Conservation (phyloP, 23 tunicate species). For the Phallusia fumigata region DNA sequence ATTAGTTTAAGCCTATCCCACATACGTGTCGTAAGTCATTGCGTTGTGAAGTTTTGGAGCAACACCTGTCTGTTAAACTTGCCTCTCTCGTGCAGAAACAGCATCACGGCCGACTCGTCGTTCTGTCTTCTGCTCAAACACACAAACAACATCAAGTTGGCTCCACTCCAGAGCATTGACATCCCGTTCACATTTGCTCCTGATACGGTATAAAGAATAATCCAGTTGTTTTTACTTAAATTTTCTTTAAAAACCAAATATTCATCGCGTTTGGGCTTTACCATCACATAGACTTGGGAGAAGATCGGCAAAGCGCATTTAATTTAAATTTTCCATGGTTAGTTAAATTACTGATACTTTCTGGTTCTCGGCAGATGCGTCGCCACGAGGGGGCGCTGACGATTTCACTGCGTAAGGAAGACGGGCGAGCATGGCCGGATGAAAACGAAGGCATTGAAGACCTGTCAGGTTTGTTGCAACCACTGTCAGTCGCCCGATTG, state of each 20-base stretch:
- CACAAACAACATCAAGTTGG: constrained; percentile 43
- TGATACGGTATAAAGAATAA: constrained; percentile 51
- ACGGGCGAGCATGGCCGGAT: constrained; percentile 74
- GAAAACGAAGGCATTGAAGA: constrained; percentile 63
- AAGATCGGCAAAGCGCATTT: too few relatives aligned
- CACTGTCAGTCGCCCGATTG: neutral
- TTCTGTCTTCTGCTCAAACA: constrained; percentile 80
- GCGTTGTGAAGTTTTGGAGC: neutral
- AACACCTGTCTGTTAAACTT: neutral
- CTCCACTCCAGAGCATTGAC: constrained; percentile 56
- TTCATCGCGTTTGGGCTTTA: too few relatives aligned
- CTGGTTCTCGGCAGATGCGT: constrained; percentile 56
- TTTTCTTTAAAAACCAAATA: neutral
- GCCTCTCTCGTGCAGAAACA: constrained; percentile 56
- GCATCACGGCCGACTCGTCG: constrained; percentile 78
- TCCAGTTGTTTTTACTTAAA: neutral
- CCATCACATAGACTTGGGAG: too few relatives aligned
- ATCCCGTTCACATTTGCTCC: constrained; percentile 92
- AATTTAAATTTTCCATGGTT: too few relatives aligned
- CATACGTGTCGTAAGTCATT: too few relatives aligned
- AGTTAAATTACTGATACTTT: too few relatives aligned
- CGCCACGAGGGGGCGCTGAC: constrained; percentile 53
- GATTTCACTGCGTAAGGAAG: constrained; percentile 67
- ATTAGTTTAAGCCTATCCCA: too few relatives aligned
- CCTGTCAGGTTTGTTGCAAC: constrained; percentile 23